Percentiles rank a stretch among this genome's conserved stretches.
phyloP scores from a whole-genome alignment of 1,140 invertebrate genomes.

The Drosophila sechellia region DNA sequence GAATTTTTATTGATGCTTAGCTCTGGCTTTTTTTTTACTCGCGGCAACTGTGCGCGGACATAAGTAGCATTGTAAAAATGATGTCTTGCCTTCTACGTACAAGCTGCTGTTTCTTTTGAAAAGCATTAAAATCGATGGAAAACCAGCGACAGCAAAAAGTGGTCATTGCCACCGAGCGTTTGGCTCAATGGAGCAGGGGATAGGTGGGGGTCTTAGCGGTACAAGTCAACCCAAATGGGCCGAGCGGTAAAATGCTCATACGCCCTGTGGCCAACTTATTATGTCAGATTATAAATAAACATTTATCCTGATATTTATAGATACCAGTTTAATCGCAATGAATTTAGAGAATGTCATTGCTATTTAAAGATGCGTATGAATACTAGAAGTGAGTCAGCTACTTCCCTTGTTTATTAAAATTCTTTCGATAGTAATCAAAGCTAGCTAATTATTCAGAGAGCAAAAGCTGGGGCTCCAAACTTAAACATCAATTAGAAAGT shows the following conservation, averaged over 20 bases:
- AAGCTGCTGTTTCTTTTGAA: conserved; percentile 55
- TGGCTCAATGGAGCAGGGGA: not conserved
- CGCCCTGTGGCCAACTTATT: conserved; percentile 35
- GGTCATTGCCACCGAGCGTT: conserved; percentile 39
- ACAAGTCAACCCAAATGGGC: conserved; percentile 22
- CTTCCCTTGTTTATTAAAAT: conserved; percentile 19
- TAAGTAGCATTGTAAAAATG: conserved; percentile 81
- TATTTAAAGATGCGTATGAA: conserved; percentile 13
- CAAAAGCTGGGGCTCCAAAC: conserved; percentile 19
- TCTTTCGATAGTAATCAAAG: conserved; percentile 4
- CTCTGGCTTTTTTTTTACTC: conserved; percentile 23
- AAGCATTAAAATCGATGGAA: conserved; percentile 78
- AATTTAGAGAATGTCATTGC: conserved; percentile 5
- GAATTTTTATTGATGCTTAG: conserved; percentile 77
- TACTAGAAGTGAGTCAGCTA: not conserved
- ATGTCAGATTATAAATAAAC: conserved; percentile 24
- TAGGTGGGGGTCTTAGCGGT: conserved; percentile 19
- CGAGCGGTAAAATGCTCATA: conserved; percentile 35
- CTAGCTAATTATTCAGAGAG: not conserved
- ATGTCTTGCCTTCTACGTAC: conserved; percentile 82
- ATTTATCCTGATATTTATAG: conserved; percentile 11
- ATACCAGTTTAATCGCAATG: conserved; percentile 14
- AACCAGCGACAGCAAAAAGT: conserved; percentile 47
- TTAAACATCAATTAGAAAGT: conserved; percentile 76
- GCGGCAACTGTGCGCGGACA: conserved; percentile 44